Base-by-base conservation (phyloP, 1,140 invertebrate species). In the Acyrthosiphon pisum region DNA sequence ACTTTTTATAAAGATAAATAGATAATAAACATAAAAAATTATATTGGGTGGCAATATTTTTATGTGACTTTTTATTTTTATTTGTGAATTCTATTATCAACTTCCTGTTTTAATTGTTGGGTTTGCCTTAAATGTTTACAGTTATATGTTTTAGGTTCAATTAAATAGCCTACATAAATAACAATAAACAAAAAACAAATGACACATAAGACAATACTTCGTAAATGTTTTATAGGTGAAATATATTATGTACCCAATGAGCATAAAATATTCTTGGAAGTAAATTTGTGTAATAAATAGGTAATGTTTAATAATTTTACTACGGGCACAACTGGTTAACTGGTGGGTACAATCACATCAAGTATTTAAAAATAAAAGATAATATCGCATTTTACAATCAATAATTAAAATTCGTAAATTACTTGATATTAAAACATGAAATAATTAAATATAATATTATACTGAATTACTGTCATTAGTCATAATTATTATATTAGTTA, bases 171-270 rank as follows among this genome's bases (percentile, higher is more conserved):
- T 50, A 88, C 46, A 50, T 87, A 53, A 35, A 88, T 35, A 88
- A 89, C 41, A 46, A 46, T 50, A 89, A 89, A 89, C 87, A 89
- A 89, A 89, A 53, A 89, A 53, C 30, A 89, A 89, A 37, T 53
- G 48, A 53, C 46, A 89, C 22, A 50, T 18, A 53, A 89, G 46
- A 50, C 37, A 23, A 37, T 53, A 89, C 11, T 84, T 2, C 2
- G 37, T 44, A 8, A 83, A 83, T 83, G 37, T 81, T 35, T 81
- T 81, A 81, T 37, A 37, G 35, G 76, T 20, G 26, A 60, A 60
- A 30, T 60, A 30, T 30, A 30, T 60, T 60, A 60, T 26, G 23
- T 18, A 68, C 30, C 11, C 60, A 68, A 68, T n/a, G 60, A 30
- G 11, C 30, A 68, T n/a, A n/a, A 68, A 68, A n/a, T 68, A 60